phyloP scores from a whole-genome alignment of 2,113 vertebrate species.

The Phaetusa simplex region DNA sequence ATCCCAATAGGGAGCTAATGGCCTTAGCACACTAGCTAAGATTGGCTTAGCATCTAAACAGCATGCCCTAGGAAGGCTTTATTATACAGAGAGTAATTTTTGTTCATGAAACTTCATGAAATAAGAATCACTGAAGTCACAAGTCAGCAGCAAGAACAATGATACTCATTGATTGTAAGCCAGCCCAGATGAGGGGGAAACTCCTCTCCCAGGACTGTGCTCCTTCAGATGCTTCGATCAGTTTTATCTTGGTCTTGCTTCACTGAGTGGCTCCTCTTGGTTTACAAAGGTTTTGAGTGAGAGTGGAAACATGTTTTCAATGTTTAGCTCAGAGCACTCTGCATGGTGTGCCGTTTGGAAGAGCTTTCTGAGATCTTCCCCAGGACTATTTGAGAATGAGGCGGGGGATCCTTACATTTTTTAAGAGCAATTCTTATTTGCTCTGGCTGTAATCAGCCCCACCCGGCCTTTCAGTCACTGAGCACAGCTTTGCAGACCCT shows the following conservation, averaged over 20 bases:
- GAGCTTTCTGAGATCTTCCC: not conserved
- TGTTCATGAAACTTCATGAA: not conserved
- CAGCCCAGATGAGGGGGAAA: accelerated
- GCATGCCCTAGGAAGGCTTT: not conserved
- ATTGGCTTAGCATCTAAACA: not conserved
- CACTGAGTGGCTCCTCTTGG: not conserved
- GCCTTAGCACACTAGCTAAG: not conserved
- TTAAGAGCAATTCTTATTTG: not conserved
- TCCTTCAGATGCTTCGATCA: not conserved
- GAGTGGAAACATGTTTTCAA: not conserved
- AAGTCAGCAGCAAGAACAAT: not conserved
- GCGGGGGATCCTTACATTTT: not conserved
- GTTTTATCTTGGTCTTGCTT: not conserved
- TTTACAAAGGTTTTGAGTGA: not conserved
- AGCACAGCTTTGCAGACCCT: not conserved
- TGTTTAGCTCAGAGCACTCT: not conserved
- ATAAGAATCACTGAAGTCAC: not conserved
- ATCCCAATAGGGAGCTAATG: not conserved
- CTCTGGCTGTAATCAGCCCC: not conserved
- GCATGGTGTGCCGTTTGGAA: not conserved
- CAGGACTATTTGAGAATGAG: not conserved
- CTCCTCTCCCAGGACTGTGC: not conserved
- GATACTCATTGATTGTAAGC: not conserved
- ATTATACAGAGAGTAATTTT: not conserved
- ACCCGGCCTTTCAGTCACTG: not conserved